Evolutionary conservation across 1,140 invertebrate species (phyloP), one percentile per base, ranked within the genome.

Genomic region (Drosophila triauraria): DNA sequence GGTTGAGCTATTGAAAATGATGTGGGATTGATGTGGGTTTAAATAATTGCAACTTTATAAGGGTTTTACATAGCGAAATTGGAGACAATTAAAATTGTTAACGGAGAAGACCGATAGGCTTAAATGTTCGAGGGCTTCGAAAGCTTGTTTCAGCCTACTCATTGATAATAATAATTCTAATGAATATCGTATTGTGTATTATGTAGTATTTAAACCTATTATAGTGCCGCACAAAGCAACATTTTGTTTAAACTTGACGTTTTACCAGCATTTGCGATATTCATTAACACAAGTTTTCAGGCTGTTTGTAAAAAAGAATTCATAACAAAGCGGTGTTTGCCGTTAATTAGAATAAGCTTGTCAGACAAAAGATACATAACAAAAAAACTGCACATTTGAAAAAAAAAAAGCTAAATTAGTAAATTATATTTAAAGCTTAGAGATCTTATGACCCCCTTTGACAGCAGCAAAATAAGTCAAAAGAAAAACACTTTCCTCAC

Each of bases 251-350:
- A 9, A 8, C 8, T 32, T 32, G 2, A 9, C 8, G 30, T 32
- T 32, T 8, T 6, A 12, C 48, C 54, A 30, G 56, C 25, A 63
- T 63, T 30, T 63, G 54, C 23, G 3, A 2, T 15, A 27, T 2
- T 17, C 30, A 63, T 43, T 63, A 63, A 23, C 51, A 58, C 25
- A 57, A 40, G 20, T 23, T 27, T 13, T 6, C 13, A 4, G 32
- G 35, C 5, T 56, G 4, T 40, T 15, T 20, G 5, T 15, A 20
- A 27, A 27, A 12, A n/a, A n/a, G 40, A 17, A 40, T 17, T 15
- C n/a, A 40, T 6, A 17, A 17, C 17, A 8, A 40, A 50, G 2
- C n/a, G 0, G 15, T 20, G 20, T 56, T 42, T 42, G 27, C 25
- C 17, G 20, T 4, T 25, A 32, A 58, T 43, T 63, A 63, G 35